Evolutionary conservation across 2,888 invertebrate genomes (phyloP), one percentile per base, ranked within the genome.

Genomic region (Amphipoea lucens): DNA sequence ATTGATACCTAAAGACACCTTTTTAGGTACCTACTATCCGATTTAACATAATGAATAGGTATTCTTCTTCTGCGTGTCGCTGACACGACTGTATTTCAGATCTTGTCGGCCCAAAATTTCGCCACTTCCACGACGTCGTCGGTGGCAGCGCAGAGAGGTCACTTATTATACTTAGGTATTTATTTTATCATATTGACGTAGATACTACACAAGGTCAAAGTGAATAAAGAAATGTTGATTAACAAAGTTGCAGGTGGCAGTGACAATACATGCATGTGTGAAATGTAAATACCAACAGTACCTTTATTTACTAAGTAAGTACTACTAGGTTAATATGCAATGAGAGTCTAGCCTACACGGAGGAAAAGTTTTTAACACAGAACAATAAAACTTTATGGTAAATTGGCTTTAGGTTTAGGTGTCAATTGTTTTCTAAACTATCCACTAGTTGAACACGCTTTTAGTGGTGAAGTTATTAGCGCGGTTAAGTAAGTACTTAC

Each of bases 351-450:
- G 42, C n/a, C n/a, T 48, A 63, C 40, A 60, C 51, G 40, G n/a
- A 51, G 36, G 12, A 14, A 57, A 68, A 45, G 67, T 72, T 68
- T 62, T 67, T 11, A 67, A 66, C 42, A 62, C 45, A 60, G 51
- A 65, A 62, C 42, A 62, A 73, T 80, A 70, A 48, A 63, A 57
- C 29, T 81, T 78, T 51, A 82, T 71, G 36, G 65, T 60, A 57
- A 60, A 76, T 74, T 66, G 57, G 62, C 79, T 85, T 65, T 1
- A 36, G 75, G 67, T 76, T 74, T 54, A 74, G 83, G 76, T 85
- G 86, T 85, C n/a, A 82, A 85, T 74, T 67, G 79, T 65, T 79
- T 74, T 57, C 54, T 81, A 85, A 75, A 54, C 40, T 45, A 70
- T 60, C 45, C 23, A 67, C 51, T 67, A 76, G 76, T 79, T 72